These are phyloP conservation scores for Choristoneura rosaceana DNA, from an alignment of 2,888 invertebrate species.

Conservation along the genomic window DNA sequence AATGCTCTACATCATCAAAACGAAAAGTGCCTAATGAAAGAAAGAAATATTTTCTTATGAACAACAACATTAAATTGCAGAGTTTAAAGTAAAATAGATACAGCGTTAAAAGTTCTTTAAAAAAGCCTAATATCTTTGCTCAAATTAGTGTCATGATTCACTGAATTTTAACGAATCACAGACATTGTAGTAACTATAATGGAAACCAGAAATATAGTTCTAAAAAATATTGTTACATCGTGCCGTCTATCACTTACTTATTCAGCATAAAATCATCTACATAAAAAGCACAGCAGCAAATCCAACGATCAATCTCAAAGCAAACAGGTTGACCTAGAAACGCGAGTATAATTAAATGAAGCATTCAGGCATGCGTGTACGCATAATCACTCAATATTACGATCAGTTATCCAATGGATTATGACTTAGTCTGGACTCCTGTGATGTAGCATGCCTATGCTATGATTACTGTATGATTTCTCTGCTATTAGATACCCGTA, in stretches of 20 bases:
- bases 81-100: too few relatives aligned
- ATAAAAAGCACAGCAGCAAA: slow-evolving; percentile 3
- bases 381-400: slow-evolving; percentile 31
- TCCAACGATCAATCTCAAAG: slow-evolving; percentile 20
- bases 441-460: slow-evolving; percentile 17
- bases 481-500: slow-evolving; percentile 8
- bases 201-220: too few relatives aligned
- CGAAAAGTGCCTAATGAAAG: too few relatives aligned
- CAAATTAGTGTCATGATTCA: too few relatives aligned
- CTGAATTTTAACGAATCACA: too few relatives aligned
- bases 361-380: slow-evolving; percentile 17
- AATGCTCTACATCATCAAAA: background rate
- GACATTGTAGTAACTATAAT: too few relatives aligned
- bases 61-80: too few relatives aligned
- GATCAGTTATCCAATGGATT: slow-evolving; percentile 38
- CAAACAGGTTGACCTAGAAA: slow-evolving; percentile 35
- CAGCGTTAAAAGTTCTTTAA: too few relatives aligned
- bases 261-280: background rate
- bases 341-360: slow-evolving; percentile 19
- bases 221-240: background rate
- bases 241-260: slow-evolving; percentile 20
- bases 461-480: slow-evolving; percentile 34
- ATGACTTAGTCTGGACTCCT: slow-evolving; percentile 5
- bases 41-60: too few relatives aligned
- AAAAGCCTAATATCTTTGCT: too few relatives aligned